phyloP scores from a whole-genome alignment of 1,140 invertebrate species.

The Zaprionus vittiger region DNA sequence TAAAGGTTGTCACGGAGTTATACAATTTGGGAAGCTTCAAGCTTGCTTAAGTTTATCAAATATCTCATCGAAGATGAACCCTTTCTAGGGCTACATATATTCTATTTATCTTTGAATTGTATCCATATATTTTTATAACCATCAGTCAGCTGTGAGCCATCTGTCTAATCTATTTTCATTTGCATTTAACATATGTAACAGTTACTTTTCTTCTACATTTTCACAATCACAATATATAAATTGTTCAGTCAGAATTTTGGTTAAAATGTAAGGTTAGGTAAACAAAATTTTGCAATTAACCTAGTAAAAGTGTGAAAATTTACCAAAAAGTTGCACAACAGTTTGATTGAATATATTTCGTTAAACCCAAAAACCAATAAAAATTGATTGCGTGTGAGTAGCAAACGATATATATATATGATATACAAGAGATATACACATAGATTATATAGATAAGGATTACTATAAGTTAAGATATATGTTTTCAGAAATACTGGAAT shows the following conservation, averaged over 20 bases:
- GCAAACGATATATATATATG: not conserved
- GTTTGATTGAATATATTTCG: not conserved
- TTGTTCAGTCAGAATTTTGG: conserved; percentile 6
- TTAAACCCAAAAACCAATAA: not conserved
- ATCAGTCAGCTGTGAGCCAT: not conserved
- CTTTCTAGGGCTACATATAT: not conserved
- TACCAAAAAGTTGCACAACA: not conserved
- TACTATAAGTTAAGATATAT: no score
- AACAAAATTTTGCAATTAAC: conserved; percentile 32
- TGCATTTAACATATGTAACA: not conserved
- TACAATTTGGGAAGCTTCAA: no score
- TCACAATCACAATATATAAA: conserved; percentile 1
- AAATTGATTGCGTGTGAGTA: conserved; percentile 41
- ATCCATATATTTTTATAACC: not conserved
- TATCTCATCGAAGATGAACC: no score
- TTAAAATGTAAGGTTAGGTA: conserved; percentile 41
- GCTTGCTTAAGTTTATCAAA: no score
- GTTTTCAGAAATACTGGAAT: conserved; percentile 24
- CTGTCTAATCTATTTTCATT: not conserved
- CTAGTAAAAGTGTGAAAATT: not conserved
- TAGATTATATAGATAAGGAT: no score
- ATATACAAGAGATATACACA: not conserved
- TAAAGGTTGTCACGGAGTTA: no score
- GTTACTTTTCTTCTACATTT: not conserved
- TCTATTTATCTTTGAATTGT: no score